Base-by-base conservation (phyloP, 2,113 vertebrate genomes). In the Thunnus maccoyii region DNA sequence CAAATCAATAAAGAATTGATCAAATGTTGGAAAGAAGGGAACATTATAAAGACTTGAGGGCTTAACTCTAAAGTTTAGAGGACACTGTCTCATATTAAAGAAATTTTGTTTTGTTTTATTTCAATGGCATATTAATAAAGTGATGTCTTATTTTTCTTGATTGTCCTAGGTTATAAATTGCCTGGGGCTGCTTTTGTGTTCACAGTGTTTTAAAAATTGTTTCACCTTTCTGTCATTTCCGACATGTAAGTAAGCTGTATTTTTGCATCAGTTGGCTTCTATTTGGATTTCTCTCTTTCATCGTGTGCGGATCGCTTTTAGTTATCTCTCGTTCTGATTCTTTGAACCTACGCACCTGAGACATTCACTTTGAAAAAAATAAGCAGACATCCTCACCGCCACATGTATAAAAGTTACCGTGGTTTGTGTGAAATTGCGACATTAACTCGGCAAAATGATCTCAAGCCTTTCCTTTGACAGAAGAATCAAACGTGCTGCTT, bases 21-120 rank as follows among this genome's bases (percentile, higher is more conserved):
- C 27, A 30, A 12, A 55, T 70, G 15, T 64, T 55, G 11, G 22
- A 60, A 65, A 63, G 36, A 47, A 1, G 9, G 3, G 4, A 27
- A n/a, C 3, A 73, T 62, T 44, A 22, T 4, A 27, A 2, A 32
- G 50, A 47, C 17, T 12, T 8, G 4, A 64, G 32, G 12, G 41
- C 27, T 56, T 16, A 44, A 27, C 20, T 54, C 30, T 13, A 20
- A 63, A 55, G 30, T 50, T 62, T 64, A 47, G 7, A 72, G n/a
- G 30, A 71, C 30, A 18, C 30, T 41, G 69, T 82, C 75, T 72
- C 27, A 75, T 36, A 78, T 75, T 58, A 68, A 76, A 74, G 67
- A 79, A 76, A 62, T 48, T 9, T 30, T 30, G 4, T 46, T 32
- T 7, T 41, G 22, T 11, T 4, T 0, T 12, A 36, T 32, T 30